Base-by-base conservation (phyloP, 2,888 invertebrate genomes). In the Cheilosia impressa region DNA sequence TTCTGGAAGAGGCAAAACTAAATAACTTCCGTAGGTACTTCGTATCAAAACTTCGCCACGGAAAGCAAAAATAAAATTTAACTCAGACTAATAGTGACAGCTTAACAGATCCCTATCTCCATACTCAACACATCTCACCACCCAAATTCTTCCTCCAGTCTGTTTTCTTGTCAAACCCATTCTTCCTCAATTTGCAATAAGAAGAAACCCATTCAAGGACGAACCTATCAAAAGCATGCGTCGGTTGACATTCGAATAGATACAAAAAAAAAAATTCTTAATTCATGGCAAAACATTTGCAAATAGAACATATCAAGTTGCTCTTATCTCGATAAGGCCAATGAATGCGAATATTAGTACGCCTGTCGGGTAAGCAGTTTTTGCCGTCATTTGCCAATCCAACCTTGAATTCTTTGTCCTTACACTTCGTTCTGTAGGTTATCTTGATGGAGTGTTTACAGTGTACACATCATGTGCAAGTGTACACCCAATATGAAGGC, bases 361-460 rank as follows among this genome's bases (percentile, higher is more conserved):
- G 13, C 13, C 2, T 22, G 7, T 43, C n/a, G 6, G 17, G 15
- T 7, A 22, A 60, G 53, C 10, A 58, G n/a, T 22, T 60, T 41
- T 50, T 62, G 38, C 27, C 41, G 38, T 57, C 45, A 31, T 60
- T 69, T 45, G 52, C 63, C 47, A 63, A 63, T 78, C 63, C 71
- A 63, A 63, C 62, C 57, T 47, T 63, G 55, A 71, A 57, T 78
- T 34, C 50, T 5, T 15, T 78, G 71, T 58, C 72, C 72, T 65
- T 72, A 72, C 47, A 72, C 65, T 65, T 52, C 17, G n/a, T 41
- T 52, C 47, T 57, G 78, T 57, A 58, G 78, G 72, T 58, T 52
- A 63, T 78, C 71, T n/a, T 71, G 62, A 71, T 71, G 19, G 55
- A 63, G 57, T 53, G 66, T 66, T 17, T 47, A 17, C 19, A 19